Evolutionary conservation across 1,140 invertebrate genomes (phyloP).

Genomic region (Nautilus pompilius): DNA sequence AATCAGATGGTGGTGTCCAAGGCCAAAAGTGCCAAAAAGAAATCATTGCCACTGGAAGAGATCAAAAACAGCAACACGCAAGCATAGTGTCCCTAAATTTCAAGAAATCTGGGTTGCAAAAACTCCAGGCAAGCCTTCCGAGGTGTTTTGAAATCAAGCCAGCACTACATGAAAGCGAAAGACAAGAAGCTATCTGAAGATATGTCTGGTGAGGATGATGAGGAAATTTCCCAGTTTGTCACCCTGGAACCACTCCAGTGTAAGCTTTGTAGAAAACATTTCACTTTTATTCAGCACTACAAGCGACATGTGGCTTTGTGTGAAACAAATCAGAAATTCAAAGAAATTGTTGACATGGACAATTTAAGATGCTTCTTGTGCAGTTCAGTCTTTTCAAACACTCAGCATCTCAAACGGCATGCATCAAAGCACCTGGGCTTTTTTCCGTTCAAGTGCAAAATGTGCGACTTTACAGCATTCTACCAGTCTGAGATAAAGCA

Average conservation of each 20-base stretch:
- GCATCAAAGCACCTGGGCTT: not conserved
- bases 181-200: not conserved
- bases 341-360: not conserved
- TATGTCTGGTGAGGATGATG: too few relatives aligned
- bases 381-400: not conserved
- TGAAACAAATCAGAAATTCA: not conserved
- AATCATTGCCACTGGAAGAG: too few relatives aligned
- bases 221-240: too few relatives aligned
- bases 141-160: not conserved
- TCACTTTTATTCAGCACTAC: not conserved
- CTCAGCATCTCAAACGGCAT: not conserved
- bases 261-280: not conserved
- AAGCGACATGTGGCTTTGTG: not conserved
- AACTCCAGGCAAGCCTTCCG: not conserved
- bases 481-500: not conserved
- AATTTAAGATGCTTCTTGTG: not conserved
- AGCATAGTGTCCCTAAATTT: too few relatives aligned
- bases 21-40: too few relatives aligned
- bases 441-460: not conserved
- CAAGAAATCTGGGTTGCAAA: conserved; percentile 1
- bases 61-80: too few relatives aligned
- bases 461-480: not conserved
- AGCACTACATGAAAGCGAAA: not conserved
- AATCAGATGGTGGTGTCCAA: too few relatives aligned
- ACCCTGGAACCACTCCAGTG: too few relatives aligned